These are phyloP conservation scores for Epirrhoe tristata DNA, from an alignment of 2,888 invertebrate species.

Conservation along the genomic window DNA sequence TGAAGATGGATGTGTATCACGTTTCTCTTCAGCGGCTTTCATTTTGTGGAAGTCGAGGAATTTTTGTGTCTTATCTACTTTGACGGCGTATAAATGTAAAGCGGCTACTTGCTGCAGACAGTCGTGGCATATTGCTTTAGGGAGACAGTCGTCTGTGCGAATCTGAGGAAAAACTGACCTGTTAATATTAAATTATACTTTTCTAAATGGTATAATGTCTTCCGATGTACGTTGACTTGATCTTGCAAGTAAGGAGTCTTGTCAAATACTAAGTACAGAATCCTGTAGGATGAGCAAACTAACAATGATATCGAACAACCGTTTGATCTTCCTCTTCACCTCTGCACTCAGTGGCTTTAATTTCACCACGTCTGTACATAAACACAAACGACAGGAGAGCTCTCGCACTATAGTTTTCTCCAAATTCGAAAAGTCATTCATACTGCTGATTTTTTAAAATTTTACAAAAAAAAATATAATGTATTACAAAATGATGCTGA, in stretches of 20 bases:
- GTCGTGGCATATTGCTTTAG: slow-evolving; percentile 82
- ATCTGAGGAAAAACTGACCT: slow-evolving; percentile 56
- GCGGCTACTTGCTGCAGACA: slow-evolving; percentile 75
- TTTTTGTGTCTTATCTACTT: slow-evolving; percentile 80
- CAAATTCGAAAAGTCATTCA: slow-evolving; percentile 75
- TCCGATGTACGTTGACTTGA: neutral
- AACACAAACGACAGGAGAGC: slow-evolving; percentile 77
- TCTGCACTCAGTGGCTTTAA: slow-evolving; percentile 76
- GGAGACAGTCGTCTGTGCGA: slow-evolving; percentile 72
- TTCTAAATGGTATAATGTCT: neutral
- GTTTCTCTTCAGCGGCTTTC: slow-evolving; percentile 63
- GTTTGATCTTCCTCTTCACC: slow-evolving; percentile 75
- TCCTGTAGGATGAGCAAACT: slow-evolving; percentile 37
- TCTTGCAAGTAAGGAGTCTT: neutral
- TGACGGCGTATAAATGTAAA: slow-evolving; percentile 71
- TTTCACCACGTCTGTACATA: slow-evolving; percentile 78
- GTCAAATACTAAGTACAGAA: neutral
- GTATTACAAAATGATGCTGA: slow-evolving; percentile 35
- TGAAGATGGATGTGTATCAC: slow-evolving; percentile 39
- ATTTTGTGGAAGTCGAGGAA: slow-evolving; percentile 74
- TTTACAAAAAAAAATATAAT: slow-evolving; percentile 16
- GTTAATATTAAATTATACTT: neutral
- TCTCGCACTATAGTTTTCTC: slow-evolving; percentile 80
- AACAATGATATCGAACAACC: slow-evolving; percentile 74
- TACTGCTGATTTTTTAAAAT: slow-evolving; percentile 55